Base-by-base conservation (phyloP, 1,140 invertebrate species). In the Drosophila simulans region DNA sequence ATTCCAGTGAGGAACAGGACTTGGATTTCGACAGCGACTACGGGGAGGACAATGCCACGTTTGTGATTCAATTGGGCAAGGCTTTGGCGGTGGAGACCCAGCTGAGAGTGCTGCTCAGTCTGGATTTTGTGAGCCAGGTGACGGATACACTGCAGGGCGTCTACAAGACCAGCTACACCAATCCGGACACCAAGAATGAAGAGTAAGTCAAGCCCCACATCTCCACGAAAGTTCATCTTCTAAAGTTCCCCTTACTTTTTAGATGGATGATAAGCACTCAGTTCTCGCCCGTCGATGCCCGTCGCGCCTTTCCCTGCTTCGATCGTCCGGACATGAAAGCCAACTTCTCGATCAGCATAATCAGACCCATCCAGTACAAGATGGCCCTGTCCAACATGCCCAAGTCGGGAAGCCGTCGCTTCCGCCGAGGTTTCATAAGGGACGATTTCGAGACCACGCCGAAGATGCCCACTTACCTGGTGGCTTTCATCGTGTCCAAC, bases 271-370 rank as follows among this genome's bases (percentile, higher is more conserved):
- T 94, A 1, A 94, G 94, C 11, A 97, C 97, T 0, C 96, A 97
- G 90, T 97, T 98, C 86, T 95, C 97, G 78, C 95, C 97, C 12
- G 96, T 96, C 1, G 95, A 96, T 91, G 97, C 97, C 0, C 93
- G 98, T 35, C 94, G 95, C 73, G 97, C 97, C 0, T 99, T 99
- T 91, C 98, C 98, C 0, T 97, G 96, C 92, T 97, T 97, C 88
- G 97, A 98, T 92, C 96, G 98, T 80, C 97, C 97, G 0, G 94
- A 95, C 8, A 94, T 97, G 70, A 97, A 97, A 90, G 95, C 97
- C 5, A 94, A 94, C 13, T 98, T 97, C 80, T 93, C 94, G 73
- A 93, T 96, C 40, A 95, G 94, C 75, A 93, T 98, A 4, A 94
- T 95, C 2, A 92, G 95, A 13, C 94, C 94, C 35, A 91, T 80